phyloP scores from a whole-genome alignment of 2,888 invertebrate genomes.

The Aphodius sticticus region DNA sequence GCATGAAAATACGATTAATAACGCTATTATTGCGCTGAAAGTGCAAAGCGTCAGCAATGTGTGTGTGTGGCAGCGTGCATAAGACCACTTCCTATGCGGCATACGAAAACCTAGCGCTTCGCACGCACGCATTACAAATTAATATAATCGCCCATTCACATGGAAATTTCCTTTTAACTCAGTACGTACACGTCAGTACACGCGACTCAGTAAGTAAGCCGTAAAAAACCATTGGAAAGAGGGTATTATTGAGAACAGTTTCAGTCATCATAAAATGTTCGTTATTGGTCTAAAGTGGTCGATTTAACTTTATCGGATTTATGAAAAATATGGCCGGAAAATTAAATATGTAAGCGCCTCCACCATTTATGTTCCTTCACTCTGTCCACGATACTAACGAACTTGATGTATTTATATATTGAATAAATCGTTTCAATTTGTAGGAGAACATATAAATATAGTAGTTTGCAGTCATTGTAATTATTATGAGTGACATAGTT shows the following conservation, averaged over 20 bases:
- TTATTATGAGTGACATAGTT: no score
- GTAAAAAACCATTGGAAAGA: not conserved
- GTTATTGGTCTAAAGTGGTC: no score
- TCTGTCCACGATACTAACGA: no score
- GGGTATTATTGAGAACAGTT: not conserved
- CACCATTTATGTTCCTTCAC: no score
- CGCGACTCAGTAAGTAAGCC: not conserved
- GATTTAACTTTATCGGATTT: no score
- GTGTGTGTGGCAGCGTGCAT: not conserved
- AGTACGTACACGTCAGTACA: not conserved
- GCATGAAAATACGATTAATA: not conserved
- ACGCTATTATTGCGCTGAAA: not conserved
- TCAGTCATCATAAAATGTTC: not conserved
- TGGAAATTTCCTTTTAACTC: not conserved
- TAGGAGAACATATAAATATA: no score
- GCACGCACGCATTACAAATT: not conserved
- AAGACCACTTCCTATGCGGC: not conserved
- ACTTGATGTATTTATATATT: no score
- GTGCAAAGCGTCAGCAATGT: not conserved
- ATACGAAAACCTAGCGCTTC: not conserved
- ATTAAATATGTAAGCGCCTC: no score
- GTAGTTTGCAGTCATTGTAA: no score
- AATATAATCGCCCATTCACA: slow-evolving; percentile 4
- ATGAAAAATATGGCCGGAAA: no score
- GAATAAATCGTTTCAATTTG: no score